Evolutionary conservation across 2,888 invertebrate genomes (phyloP).

Genomic region (Torymus auratus): DNA sequence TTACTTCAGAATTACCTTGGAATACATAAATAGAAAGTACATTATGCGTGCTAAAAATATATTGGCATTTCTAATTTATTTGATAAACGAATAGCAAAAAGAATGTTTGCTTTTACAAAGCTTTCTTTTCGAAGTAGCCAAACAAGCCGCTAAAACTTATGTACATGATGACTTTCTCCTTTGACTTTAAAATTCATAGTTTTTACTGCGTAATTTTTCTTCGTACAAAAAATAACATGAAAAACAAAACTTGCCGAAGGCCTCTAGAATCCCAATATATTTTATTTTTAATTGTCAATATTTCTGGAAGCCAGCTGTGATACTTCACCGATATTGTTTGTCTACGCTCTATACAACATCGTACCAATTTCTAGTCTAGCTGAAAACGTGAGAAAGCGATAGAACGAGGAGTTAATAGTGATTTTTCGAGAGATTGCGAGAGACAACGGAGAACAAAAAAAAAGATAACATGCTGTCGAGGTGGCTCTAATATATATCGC

Average conservation of each 20-base stretch:
- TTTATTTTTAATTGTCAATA: slow-evolving; percentile 67
- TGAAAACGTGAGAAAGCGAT: slow-evolving; percentile 6
- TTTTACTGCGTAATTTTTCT: no score
- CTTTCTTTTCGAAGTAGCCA: no score
- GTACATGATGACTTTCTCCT: no score
- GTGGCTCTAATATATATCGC: slow-evolving; percentile 37
- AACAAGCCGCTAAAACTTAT: no score
- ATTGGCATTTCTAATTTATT: no score
- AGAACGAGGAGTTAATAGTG: slow-evolving; percentile 8
- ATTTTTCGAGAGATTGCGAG: slow-evolving; percentile 19
- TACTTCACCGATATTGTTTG: slow-evolving; percentile 66
- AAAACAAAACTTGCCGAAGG: slow-evolving; percentile 64
- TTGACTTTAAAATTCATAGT: no score
- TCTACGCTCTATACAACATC: slow-evolving; percentile 61
- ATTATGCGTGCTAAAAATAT: no score
- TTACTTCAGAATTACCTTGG: no score
- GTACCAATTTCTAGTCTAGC: slow-evolving; percentile 52
- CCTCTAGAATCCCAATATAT: slow-evolving; percentile 64
- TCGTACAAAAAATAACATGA: slow-evolving; percentile 46
- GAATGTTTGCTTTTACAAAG: no score
- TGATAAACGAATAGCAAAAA: no score
- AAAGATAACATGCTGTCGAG: slow-evolving; percentile 18
- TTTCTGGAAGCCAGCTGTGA: slow-evolving; percentile 75
- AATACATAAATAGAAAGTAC: no score
- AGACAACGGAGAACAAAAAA: slow-evolving; percentile 2